Conservation (phyloP, 2,888 invertebrate species). For the Caenorhabditis doughertyi region DNA sequence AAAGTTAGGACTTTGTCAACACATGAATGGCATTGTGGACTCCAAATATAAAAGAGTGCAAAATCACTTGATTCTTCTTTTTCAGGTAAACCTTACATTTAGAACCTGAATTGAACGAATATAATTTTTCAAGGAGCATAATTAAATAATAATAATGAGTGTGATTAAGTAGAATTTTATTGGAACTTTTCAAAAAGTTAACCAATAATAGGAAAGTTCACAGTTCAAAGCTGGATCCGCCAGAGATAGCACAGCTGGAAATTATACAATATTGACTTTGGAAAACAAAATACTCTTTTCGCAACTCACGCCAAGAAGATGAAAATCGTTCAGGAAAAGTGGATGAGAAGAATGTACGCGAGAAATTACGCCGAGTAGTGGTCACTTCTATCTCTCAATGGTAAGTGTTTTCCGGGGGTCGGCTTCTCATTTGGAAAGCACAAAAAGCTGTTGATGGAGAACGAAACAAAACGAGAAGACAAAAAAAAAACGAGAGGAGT, state of each 20-base stretch:
- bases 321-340: constrained; percentile 22
- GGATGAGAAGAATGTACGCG: background rate
- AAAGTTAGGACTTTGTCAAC: background rate
- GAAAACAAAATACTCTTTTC: background rate
- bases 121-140: too few relatives aligned
- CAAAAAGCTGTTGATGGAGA: constrained; percentile 10
- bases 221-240: background rate
- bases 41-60: background rate
- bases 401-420: constrained; percentile 35
- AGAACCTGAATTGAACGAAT: too few relatives aligned
- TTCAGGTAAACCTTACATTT: too few relatives aligned
- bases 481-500: constrained; percentile 34
- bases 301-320: constrained; percentile 11
- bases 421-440: constrained; percentile 21
- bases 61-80: background rate
- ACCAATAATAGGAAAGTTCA: background rate
- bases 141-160: too few relatives aligned
- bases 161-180: background rate
- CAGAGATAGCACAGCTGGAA: constrained; percentile 7
- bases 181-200: background rate
- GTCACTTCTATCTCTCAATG: constrained; percentile 22
- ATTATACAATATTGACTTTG: constrained; percentile 13
- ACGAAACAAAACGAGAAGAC: constrained; percentile 10
- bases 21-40: background rate
- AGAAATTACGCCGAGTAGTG: constrained; percentile 27